A percentile compares a stretch with the other conserved stretches of the same genome.
These are phyloP conservation scores for Phalacrocorax carbo DNA, from an alignment of 2,113 vertebrate genomes.

Conservation along the genomic window DNA sequence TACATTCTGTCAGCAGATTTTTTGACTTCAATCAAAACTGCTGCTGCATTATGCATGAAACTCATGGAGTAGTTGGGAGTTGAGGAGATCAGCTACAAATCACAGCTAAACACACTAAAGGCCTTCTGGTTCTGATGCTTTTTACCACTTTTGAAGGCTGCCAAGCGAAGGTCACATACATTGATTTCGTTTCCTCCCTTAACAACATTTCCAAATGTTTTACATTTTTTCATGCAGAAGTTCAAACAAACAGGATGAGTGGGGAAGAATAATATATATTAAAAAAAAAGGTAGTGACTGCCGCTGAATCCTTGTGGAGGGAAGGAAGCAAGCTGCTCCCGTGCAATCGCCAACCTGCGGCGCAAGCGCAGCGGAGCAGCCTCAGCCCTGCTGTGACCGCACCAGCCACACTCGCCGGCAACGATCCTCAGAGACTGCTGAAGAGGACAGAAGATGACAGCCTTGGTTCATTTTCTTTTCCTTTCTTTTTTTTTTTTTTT, in stretches of 20 bases:
- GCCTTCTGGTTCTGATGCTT: neutral
- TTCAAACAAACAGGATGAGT: neutral
- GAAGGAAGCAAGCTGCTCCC: neutral
- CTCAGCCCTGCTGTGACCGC: too few relatives aligned
- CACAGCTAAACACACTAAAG: neutral
- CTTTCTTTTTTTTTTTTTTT: neutral
- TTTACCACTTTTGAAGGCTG: neutral
- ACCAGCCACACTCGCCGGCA: neutral
- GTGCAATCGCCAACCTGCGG: neutral
- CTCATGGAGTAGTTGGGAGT: constrained; percentile 22
- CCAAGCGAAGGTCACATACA: neutral
- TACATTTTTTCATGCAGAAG: neutral
- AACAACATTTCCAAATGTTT: neutral
- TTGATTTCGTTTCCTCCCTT: neutral
- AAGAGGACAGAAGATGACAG: neutral
- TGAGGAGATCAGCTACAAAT: constrained; percentile 24
- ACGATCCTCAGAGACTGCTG: neutral
- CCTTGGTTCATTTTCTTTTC: neutral
- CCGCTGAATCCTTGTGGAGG: neutral
- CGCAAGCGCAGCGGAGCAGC: neutral
- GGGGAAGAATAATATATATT: neutral
- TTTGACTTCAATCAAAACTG: constrained; percentile 55
- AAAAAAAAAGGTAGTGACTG: accelerated
- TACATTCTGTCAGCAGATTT: constrained; percentile 66
- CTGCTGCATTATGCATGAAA: constrained; percentile 66